Evolutionary conservation across 2,113 vertebrate species (phyloP), one percentile per base, ranked within the genome.

Genomic region (Sander vitreus): DNA sequence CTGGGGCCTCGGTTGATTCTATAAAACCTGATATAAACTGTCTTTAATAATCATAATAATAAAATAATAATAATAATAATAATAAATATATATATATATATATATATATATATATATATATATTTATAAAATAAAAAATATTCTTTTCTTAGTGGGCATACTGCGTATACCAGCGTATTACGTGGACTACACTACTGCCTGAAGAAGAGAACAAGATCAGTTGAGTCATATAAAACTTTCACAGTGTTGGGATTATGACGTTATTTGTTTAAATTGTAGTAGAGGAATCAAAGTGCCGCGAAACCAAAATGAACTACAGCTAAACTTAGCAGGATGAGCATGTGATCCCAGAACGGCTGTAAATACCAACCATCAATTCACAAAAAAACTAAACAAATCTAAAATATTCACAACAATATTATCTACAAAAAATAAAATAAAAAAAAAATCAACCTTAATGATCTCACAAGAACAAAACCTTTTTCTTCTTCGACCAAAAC

Each of bases 321-420:
- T 67, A 18, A 66, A n/a, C 18, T 5, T n/a, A 6, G 1, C 36
- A 15, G 0, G 25, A 75, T n/a, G 12, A 36, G 3, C 16, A 1
- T 27, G 27, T 71, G 39, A 71, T 83, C 70, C 71, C 47, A 76
- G 21, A 63, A 59, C 2, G 5, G 3, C 10, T 33, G 33, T 8
- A 13, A 50, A 55, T 12, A 39, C 4, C 16, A 66, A 59, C 16
- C 54, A 53, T 53, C 30, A 53, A 60, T 16, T n/a, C 63, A 69
- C 47, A 48, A 54, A 9, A 59, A 51, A 39, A 2, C 36, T 1
- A 33, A 63, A n/a, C 15, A 21, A 59, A 72, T 10, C 18, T 14
- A 25, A 59, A 54, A 65, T 59, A 72, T 62, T 72, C 72, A 87
- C 81, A 77, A 83, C 67, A 15, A 63, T 9, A 39, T 39, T 39